These are phyloP conservation scores for Peromyscus leucopus DNA, from an alignment of 2,113 vertebrate genomes.

Conservation along the genomic window DNA sequence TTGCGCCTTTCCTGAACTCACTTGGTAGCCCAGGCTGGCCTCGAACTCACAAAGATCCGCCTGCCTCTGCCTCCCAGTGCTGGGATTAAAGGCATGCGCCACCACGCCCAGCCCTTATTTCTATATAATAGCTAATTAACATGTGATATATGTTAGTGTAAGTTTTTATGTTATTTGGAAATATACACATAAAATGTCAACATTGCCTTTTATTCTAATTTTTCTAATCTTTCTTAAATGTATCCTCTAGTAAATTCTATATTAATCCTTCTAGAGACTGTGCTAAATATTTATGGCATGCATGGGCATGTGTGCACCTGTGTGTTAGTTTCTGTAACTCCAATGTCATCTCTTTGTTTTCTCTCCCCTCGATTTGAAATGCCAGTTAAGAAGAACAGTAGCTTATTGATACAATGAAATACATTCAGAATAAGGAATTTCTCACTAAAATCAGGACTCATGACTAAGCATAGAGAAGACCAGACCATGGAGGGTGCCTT, in stretches of 20 bases:
- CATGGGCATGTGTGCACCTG: not conserved
- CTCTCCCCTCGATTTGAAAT: constrained; percentile 11
- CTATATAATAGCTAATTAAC: not conserved
- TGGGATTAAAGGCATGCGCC: too few relatives aligned
- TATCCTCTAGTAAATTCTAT: not conserved
- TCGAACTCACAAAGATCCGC: too few relatives aligned
- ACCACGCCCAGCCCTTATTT: too few relatives aligned
- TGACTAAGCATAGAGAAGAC: not conserved
- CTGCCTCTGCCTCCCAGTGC: too few relatives aligned
- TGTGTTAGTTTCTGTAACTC: not conserved
- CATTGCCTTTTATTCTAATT: not conserved
- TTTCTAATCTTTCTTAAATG: not conserved
- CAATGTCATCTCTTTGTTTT: not conserved
- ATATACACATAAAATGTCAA: not conserved
- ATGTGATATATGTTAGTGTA: not conserved
- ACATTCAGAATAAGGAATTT: not conserved
- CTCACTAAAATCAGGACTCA: not conserved
- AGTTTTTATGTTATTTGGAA: not conserved
- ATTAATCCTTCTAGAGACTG: not conserved
- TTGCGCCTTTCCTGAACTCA: too few relatives aligned
- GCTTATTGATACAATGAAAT: not conserved
- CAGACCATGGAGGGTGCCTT: not conserved
- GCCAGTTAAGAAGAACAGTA: not conserved
- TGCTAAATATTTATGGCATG: not conserved
- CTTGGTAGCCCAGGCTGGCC: too few relatives aligned